Base-by-base conservation (phyloP, 2,888 invertebrate species). In the Abrostola tripartita region DNA sequence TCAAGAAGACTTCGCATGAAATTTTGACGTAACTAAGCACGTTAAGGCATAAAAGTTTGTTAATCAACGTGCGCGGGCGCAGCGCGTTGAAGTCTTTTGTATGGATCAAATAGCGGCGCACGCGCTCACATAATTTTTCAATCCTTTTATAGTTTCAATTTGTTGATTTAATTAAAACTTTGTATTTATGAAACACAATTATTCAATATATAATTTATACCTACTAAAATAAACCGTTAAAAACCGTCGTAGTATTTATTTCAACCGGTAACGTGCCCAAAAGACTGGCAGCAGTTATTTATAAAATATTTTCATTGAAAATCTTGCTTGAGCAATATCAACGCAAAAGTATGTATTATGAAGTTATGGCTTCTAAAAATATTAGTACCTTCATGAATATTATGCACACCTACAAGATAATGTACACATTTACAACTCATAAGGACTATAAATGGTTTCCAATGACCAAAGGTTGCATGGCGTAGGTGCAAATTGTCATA, bases 1-100 rank as follows among this genome's bases (percentile, higher is more conserved):
- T 76, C 60, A 60, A 65, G 54, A 59, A 0, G 24, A 12, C 44
- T 66, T 12, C 50, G 37, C 12, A 14, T 36, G 11, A 41, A 36
- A 24, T 37, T 58, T 37, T 61, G 55, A 67, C 14, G 59, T 54
- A 49, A 65, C 61, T 14, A 10, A 49, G 11, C 37, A 44, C 5
- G 24, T 38, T 11, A 42, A 53, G 37, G 36, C 47, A 52, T 51
- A 76, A 69, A 44, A 10, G 7, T 61, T 68, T 54, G 74, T 49
- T 56, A 49, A 63, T 65, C 49, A 51, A 42, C n/a, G 47, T 65
- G 74, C 74, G 68, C 77, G 47, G 65, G 81, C 82, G 82, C 80
- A 70, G 71, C 85, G 84, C 91, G 91, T 91, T 91, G 87, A 91
- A 83, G 83, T 91, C 91, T 90, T 88, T 89, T 78, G 60, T 83